Evolutionary conservation across 2,888 invertebrate species (phyloP).

Genomic region (Acronicta psi): DNA sequence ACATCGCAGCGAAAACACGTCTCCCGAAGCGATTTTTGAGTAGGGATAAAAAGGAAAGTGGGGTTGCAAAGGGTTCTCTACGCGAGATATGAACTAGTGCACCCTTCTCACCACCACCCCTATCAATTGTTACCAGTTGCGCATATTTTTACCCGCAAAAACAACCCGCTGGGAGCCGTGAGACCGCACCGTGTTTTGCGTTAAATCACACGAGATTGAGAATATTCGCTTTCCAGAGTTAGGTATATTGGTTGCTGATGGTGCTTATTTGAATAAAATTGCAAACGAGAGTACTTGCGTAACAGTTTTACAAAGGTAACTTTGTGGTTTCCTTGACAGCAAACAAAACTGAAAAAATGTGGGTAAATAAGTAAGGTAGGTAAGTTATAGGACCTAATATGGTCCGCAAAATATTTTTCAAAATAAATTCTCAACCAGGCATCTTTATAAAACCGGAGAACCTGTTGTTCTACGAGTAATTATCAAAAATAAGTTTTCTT

Average conservation of each 20-base stretch:
- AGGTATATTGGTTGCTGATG: conserved; percentile 27
- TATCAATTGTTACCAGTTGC: conserved; percentile 86
- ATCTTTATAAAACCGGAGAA: no score
- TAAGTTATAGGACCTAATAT: no score
- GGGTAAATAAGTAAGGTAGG: no score
- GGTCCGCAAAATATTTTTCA: no score
- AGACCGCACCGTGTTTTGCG: conserved; percentile 59
- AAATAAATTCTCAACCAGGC: no score
- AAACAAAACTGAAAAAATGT: no score
- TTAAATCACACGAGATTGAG: conserved; percentile 61
- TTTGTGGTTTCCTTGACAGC: no score
- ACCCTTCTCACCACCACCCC: conserved; percentile 74
- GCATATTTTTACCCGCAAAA: conserved; percentile 81
- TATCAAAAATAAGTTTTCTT: no score
- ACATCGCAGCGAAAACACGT: conserved; percentile 76
- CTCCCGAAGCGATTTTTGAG: conserved; percentile 83
- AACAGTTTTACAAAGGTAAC: no score
- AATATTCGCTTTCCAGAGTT: conserved; percentile 49
- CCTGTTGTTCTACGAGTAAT: no score
- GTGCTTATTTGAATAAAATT: conserved; percentile 41
- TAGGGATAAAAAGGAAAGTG: conserved; percentile 82
- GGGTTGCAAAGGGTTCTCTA: conserved; percentile 80
- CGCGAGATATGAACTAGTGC: conserved; percentile 76
- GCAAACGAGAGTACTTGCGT: no score
- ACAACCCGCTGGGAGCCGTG: conserved; percentile 64